Percentiles rank a stretch among this genome's conserved stretches.
phyloP scores from a whole-genome alignment of 2,113 vertebrate genomes.

The Paradoxurus hermaphroditus region DNA sequence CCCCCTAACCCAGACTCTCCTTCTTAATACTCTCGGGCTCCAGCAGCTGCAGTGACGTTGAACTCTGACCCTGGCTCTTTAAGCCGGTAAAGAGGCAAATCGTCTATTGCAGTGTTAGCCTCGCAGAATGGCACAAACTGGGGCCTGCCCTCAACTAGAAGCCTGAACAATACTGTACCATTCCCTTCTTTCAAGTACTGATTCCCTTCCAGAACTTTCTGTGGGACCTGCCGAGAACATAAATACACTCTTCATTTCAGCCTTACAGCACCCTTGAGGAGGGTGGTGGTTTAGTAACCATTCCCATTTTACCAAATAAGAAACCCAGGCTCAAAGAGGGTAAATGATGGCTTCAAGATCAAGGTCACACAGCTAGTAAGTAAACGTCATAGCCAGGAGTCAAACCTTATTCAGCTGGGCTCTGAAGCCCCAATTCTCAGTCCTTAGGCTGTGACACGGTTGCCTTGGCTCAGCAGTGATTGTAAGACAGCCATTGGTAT shows the following conservation, averaged over 20 bases:
- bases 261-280: too few species aligned
- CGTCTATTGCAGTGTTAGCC: neutral
- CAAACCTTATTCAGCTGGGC: neutral
- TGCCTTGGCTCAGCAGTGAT: neutral
- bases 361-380: neutral
- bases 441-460: neutral
- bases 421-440: neutral
- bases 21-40: neutral
- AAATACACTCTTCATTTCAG: neutral
- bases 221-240: neutral
- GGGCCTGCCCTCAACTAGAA: neutral
- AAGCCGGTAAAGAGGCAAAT: neutral
- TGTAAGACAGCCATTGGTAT: neutral
- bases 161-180: accelerated
- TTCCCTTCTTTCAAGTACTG: neutral
- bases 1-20: neutral
- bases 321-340: neutral
- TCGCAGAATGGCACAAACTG: neutral
- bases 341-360: neutral
- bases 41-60: neutral
- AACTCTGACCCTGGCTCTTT: neutral
- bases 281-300: neutral
- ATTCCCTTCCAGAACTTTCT: neutral
- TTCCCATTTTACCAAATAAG: neutral
- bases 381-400: neutral